Percentiles rank a stretch among this genome's conserved stretches.
These are phyloP conservation scores for Lagorchestes hirsutus DNA, from an alignment of 2,797 vertebrate species.

Conservation along the genomic window DNA sequence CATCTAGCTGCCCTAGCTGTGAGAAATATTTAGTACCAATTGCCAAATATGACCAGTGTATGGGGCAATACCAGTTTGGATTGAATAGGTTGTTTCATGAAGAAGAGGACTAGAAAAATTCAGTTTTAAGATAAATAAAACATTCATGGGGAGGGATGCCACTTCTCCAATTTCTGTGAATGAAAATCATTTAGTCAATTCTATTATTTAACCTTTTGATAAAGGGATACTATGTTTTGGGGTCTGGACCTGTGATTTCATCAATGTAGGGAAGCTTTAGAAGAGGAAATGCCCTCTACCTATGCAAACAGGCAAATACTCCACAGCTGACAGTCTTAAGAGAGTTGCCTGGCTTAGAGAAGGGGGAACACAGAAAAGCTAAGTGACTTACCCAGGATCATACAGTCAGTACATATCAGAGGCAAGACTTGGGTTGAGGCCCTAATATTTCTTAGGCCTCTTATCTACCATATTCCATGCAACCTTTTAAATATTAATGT, in stretches of 20 bases:
- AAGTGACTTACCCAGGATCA: neutral
- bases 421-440: neutral
- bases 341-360: neutral
- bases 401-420: neutral
- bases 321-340: neutral
- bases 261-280: neutral
- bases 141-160: neutral
- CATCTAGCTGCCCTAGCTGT: neutral
- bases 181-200: slow-evolving; percentile 39
- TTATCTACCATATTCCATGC: neutral
- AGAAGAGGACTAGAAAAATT: slow-evolving; percentile 9
- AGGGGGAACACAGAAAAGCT: neutral
- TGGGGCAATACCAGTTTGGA: neutral
- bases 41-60: slow-evolving; percentile 23
- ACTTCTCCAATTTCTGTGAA: slow-evolving; percentile 7
- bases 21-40: slow-evolving; percentile 26
- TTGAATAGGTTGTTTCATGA: slow-evolving; percentile 8
- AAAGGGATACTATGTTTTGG: slow-evolving; percentile 5
- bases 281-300: neutral
- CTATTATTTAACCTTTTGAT: slow-evolving; percentile 18
- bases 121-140: slow-evolving; percentile 31
- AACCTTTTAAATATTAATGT: neutral
- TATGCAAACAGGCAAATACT: neutral
- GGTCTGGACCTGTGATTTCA: neutral
- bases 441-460: neutral